These are phyloP conservation scores for Ischnura elegans DNA, from an alignment of 2,888 invertebrate genomes.

Conservation along the genomic window DNA sequence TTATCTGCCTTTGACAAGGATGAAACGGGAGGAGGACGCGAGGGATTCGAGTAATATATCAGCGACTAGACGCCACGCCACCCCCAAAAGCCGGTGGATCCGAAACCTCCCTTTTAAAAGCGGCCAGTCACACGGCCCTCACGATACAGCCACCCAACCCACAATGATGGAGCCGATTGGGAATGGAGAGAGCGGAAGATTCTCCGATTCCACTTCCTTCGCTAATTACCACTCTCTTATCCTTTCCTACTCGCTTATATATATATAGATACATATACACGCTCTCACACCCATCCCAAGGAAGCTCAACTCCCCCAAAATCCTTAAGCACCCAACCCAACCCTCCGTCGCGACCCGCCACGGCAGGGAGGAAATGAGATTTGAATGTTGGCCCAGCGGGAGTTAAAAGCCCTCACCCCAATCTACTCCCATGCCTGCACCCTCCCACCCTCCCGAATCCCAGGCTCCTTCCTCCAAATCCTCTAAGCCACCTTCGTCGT, in stretches of 20 bases:
- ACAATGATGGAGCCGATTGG: constrained; percentile 65
- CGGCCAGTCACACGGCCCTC: not conserved
- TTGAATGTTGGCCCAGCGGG: constrained; percentile 71
- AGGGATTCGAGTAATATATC: not conserved
- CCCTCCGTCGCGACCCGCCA: not conserved
- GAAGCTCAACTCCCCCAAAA: not conserved
- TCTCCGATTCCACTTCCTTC: constrained; percentile 68
- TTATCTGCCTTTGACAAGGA: not conserved
- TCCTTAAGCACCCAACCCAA: not conserved
- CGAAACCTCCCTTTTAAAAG: not conserved
- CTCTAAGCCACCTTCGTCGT: not conserved
- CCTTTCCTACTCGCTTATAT: not conserved
- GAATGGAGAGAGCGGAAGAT: constrained; percentile 67
- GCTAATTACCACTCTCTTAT: constrained; percentile 59
- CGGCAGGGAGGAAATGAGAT: constrained; percentile 72
- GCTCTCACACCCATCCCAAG: not conserved
- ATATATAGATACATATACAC: not conserved
- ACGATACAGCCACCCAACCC: not conserved
- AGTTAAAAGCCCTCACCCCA: constrained; percentile 1
- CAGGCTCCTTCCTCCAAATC: not conserved
- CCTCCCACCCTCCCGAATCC: not conserved
- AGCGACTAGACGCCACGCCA: not conserved
- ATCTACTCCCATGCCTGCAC: not conserved
- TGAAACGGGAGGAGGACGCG: not conserved
- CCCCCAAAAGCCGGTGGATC: not conserved